Evolutionary conservation across 1,140 invertebrate species (phyloP).

Genomic region (Drosophila nigromelanica): DNA sequence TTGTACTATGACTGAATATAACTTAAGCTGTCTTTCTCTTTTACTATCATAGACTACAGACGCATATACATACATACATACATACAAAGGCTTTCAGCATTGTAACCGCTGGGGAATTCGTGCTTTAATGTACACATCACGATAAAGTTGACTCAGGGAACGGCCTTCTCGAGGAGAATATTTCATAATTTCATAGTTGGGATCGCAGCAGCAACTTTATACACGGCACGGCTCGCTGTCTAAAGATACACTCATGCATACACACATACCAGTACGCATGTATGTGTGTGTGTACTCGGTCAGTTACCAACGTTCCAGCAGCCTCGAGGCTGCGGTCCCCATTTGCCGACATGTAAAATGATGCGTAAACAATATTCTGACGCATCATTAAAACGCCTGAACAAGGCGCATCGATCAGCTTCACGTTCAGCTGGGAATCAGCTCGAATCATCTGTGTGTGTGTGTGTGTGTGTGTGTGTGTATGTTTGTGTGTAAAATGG

Average conservation of each 20-base stretch:
- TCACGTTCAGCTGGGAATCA: conserved; percentile 57
- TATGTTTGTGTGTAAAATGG: conserved; percentile 54
- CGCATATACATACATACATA: no score
- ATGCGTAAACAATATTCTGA: conserved; percentile 82
- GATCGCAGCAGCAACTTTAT: conserved; percentile 8
- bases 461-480: conserved; percentile 27
- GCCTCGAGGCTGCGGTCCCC: conserved; percentile 24
- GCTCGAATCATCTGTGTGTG: conserved; percentile 23
- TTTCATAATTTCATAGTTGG: conserved; percentile 63
- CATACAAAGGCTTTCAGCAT: background rate
- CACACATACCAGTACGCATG: background rate
- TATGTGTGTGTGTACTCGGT: background rate
- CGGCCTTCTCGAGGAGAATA: conserved; percentile 22
- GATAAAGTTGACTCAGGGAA: conserved; percentile 54
- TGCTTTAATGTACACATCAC: conserved; percentile 76
- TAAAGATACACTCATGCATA: conserved; percentile 5
- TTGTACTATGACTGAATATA: background rate
- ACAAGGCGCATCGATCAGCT: conserved; percentile 64
- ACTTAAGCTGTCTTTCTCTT: background rate
- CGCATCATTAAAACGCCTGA: conserved; percentile 81
- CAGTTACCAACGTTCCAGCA: conserved; percentile 1
- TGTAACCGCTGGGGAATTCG: conserved; percentile 57
- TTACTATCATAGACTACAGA: background rate
- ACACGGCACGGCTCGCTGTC: conserved; percentile 2
- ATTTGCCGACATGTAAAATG: conserved; percentile 81